phyloP scores from a whole-genome alignment of 1,140 invertebrate genomes.

The Thaumetopoea pityocampa region DNA sequence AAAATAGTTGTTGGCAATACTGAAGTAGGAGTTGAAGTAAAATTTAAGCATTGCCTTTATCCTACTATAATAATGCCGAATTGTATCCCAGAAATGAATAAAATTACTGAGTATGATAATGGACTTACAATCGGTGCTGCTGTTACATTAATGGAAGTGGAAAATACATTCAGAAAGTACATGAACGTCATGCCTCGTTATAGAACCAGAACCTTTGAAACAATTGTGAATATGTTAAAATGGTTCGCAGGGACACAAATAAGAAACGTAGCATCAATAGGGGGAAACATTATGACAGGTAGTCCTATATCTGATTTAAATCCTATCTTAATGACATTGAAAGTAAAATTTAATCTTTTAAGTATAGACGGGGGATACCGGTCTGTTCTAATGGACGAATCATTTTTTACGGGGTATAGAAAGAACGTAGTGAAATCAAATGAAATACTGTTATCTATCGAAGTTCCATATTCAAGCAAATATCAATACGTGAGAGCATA shows the following conservation, averaged over 20 bases:
- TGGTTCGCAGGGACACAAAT: slow-evolving; percentile 98
- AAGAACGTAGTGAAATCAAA: slow-evolving; percentile 85
- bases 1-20: slow-evolving; percentile 96
- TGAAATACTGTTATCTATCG: slow-evolving; percentile 89
- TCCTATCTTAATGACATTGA: slow-evolving; percentile 91
- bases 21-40: slow-evolving; percentile 95
- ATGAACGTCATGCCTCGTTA: slow-evolving; percentile 79
- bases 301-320: slow-evolving; percentile 98
- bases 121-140: slow-evolving; percentile 88
- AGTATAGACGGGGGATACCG: slow-evolving; percentile 74
- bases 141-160: slow-evolving; percentile 88
- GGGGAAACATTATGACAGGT: slow-evolving; percentile 96
- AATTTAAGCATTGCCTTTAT: slow-evolving; percentile 92
- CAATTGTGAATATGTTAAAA: slow-evolving; percentile 90
- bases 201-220: slow-evolving; percentile 85
- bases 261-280: slow-evolving; percentile 88
- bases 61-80: slow-evolving; percentile 90
- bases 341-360: slow-evolving; percentile 77
- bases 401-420: slow-evolving; percentile 93
- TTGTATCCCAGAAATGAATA: slow-evolving; percentile 83
- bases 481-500: slow-evolving; percentile 91
- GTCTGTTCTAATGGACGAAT: slow-evolving; percentile 87
- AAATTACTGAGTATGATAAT: slow-evolving; percentile 75
- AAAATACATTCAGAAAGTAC: slow-evolving; percentile 79
- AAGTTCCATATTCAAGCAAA: slow-evolving; percentile 77